Conservation (phyloP, 30 jellyfish, hydroid and myxozoan genomes). For the Cassiopea xamachana region DNA sequence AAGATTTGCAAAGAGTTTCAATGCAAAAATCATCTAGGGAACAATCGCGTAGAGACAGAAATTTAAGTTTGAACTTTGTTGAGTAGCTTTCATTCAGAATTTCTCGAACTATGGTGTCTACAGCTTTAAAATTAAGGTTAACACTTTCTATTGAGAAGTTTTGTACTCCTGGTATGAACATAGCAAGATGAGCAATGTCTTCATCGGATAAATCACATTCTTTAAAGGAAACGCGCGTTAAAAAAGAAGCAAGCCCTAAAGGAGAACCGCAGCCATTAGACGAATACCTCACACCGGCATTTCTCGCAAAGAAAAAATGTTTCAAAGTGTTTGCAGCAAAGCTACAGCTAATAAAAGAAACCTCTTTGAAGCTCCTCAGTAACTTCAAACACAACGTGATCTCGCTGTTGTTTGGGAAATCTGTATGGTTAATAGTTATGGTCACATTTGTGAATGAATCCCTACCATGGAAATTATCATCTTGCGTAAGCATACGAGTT, state of each 20-base stretch:
- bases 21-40: neutral
- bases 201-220: neutral
- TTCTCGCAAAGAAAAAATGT: neutral
- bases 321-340: neutral
- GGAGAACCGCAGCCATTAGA: too few species aligned
- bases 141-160: conserved; percentile 2
- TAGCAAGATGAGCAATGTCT: neutral
- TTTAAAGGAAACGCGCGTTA: neutral
- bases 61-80: neutral
- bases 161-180: neutral
- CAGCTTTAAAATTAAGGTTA: neutral
- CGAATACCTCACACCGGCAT: too few species aligned
- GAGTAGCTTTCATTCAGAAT: neutral
- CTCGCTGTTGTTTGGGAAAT: neutral
- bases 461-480: neutral
- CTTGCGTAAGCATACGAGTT: neutral
- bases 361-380: neutral
- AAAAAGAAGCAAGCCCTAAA: neutral
- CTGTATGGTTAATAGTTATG: neutral
- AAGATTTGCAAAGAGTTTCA: neutral
- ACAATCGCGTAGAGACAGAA: conserved; percentile 1
- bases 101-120: neutral
- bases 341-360: neutral
- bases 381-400: neutral
- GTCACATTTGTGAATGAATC: neutral